Percentiles rank a stretch among this genome's conserved stretches.
These are phyloP conservation scores for Odontophorus gujanensis DNA, from an alignment of 2,113 vertebrate species.

Conservation along the genomic window DNA sequence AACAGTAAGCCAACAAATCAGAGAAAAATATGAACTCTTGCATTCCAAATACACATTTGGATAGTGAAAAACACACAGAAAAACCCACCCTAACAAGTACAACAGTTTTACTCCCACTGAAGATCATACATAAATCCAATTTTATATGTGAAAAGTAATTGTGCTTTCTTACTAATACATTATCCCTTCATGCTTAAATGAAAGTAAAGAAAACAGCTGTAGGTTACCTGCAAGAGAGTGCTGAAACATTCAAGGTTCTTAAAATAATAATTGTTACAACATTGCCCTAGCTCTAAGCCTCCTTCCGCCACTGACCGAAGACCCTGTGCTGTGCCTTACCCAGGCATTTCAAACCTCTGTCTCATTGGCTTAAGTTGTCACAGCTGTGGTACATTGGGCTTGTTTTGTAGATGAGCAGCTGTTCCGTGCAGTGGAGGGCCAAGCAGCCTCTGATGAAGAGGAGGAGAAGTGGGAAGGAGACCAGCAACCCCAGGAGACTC, in stretches of 20 bases:
- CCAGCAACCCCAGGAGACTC: conserved; percentile 69
- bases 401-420: conserved; percentile 72
- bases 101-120: not conserved
- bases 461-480: conserved; percentile 83
- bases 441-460: conserved; percentile 92
- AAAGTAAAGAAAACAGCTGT: not conserved
- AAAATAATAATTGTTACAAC: not conserved
- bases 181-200: not conserved
- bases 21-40: not conserved
- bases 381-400: not conserved
- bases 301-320: not conserved
- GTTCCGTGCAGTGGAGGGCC: conserved; percentile 91
- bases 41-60: not conserved
- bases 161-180: fast-evolving
- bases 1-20: not conserved
- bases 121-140: fast-evolving
- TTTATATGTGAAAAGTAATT: fast-evolving
- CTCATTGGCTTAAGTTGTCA: fast-evolving
- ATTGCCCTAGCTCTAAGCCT: not conserved
- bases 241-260: not conserved
- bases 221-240: not conserved
- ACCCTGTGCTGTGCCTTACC: fast-evolving
- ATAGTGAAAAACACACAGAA: not conserved
- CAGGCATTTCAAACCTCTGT: not conserved
- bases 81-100: fast-evolving